Evolutionary conservation across 92 coral and sea anemone genomes (phyloP).

Genomic region (Bergia puertoricense): DNA sequence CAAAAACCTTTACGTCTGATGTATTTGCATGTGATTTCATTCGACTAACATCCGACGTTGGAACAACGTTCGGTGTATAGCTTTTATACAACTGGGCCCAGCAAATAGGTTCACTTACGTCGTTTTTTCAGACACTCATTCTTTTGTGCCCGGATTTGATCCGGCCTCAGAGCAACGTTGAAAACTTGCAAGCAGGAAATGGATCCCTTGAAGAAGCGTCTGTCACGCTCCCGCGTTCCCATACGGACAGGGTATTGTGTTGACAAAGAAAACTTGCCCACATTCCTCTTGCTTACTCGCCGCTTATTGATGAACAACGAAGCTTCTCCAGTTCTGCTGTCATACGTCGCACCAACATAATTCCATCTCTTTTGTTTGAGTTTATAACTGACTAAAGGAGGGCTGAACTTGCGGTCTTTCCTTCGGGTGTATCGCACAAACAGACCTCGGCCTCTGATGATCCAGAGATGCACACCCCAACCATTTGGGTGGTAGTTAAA

Average conservation of each 20-base stretch:
- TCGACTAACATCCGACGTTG: too few relatives aligned
- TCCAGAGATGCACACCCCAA: slow-evolving; percentile 78
- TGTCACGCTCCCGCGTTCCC: slow-evolving; percentile 69
- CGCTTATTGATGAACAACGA: slow-evolving; percentile 70
- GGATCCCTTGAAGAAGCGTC: slow-evolving; percentile 59
- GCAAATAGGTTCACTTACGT: slow-evolving; percentile 13
- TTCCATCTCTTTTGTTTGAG: slow-evolving; percentile 78
- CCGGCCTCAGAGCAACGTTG: slow-evolving; percentile 54
- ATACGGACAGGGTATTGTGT: slow-evolving; percentile 72
- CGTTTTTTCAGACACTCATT: slow-evolving; percentile 47
- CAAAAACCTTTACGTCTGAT: too few relatives aligned
- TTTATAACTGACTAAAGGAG: slow-evolving; percentile 19
- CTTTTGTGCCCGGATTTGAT: slow-evolving; percentile 46
- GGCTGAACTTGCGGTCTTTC: slow-evolving; percentile 50
- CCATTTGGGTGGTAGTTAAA: slow-evolving; percentile 81
- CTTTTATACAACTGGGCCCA: neutral
- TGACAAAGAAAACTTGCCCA: slow-evolving; percentile 61
- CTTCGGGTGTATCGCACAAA: slow-evolving; percentile 68
- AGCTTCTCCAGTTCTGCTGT: slow-evolving; percentile 73
- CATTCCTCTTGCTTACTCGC: slow-evolving; percentile 33
- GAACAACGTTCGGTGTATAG: neutral
- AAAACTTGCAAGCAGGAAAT: slow-evolving; percentile 73
- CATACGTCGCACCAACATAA: slow-evolving; percentile 78
- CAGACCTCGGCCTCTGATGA: slow-evolving; percentile 44
- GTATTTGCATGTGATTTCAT: too few relatives aligned